Evolutionary conservation across 2,797 vertebrate genomes (phyloP).

Genomic region (Epinephelus coioides): DNA sequence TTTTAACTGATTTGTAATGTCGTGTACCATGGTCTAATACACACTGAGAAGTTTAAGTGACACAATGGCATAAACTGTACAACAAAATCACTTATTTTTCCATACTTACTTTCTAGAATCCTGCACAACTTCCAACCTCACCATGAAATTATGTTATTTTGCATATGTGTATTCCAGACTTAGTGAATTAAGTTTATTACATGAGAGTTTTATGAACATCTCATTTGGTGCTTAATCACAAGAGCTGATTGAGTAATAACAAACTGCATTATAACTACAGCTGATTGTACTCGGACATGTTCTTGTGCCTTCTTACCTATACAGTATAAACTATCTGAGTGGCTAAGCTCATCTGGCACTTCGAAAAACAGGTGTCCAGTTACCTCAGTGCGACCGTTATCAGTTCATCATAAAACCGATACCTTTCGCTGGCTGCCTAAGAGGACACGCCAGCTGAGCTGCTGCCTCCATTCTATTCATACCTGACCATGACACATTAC

Average conservation of each 20-base stretch:
- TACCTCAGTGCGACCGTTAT: slow-evolving; percentile 50
- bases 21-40: not conserved
- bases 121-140: not conserved
- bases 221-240: not conserved
- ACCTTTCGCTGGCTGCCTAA: slow-evolving; percentile 9
- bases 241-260: not conserved
- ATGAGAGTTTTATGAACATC: not conserved
- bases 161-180: not conserved
- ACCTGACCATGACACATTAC: slow-evolving; percentile 51
- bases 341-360: slow-evolving; percentile 25
- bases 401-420: slow-evolving; percentile 49
- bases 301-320: not conserved
- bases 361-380: slow-evolving; percentile 52
- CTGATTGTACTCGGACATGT: not conserved
- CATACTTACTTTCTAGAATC: too few species aligned
- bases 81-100: not conserved
- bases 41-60: not conserved
- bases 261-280: not conserved
- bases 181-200: not conserved
- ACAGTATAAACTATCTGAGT: not conserved
- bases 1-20: not conserved
- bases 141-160: not conserved
- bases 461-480: slow-evolving; percentile 58
- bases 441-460: slow-evolving; percentile 17
- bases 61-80: not conserved